Percentiles rank a stretch among this genome's conserved stretches.
These are phyloP conservation scores for Scelioninae gen. 1 DNA, from an alignment of 2,888 invertebrate species.

Conservation along the genomic window DNA sequence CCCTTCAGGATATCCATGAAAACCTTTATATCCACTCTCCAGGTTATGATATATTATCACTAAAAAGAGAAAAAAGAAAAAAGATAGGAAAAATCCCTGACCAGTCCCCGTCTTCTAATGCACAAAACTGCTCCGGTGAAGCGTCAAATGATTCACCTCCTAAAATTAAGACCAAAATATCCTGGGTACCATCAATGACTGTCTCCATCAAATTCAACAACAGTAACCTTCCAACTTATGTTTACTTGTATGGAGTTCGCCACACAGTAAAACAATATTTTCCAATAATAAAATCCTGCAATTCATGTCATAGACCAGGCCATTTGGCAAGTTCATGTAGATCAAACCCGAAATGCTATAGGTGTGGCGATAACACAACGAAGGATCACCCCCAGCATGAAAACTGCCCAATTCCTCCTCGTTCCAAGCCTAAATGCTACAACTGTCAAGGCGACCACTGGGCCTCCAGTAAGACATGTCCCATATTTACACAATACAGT, in stretches of 20 bases:
- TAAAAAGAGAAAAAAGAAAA: too few species aligned
- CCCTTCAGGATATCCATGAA: too few species aligned
- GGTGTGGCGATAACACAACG: neutral
- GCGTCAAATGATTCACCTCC: too few species aligned
- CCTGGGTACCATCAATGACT: neutral
- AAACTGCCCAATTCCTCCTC: neutral
- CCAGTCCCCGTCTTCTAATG: too few species aligned
- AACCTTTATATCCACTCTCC: too few species aligned
- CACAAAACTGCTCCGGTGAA: too few species aligned
- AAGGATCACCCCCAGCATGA: neutral
- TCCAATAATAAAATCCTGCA: conserved; percentile 6
- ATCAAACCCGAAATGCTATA: conserved; percentile 6
- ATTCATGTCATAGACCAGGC: conserved; percentile 11
- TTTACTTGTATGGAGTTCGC: neutral
- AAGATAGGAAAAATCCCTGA: too few species aligned
- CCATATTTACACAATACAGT: neutral
- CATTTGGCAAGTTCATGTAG: neutral
- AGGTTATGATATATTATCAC: too few species aligned
- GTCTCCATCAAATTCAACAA: conserved; percentile 19
- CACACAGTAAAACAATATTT: neutral
- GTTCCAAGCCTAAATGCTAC: neutral
- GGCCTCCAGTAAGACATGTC: conserved; percentile 15
- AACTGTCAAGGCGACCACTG: conserved; percentile 6
- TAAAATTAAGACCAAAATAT: too few species aligned
- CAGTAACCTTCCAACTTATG: neutral